Conservation (phyloP, 2,113 vertebrate species). For the Meleagris gallopavo region DNA sequence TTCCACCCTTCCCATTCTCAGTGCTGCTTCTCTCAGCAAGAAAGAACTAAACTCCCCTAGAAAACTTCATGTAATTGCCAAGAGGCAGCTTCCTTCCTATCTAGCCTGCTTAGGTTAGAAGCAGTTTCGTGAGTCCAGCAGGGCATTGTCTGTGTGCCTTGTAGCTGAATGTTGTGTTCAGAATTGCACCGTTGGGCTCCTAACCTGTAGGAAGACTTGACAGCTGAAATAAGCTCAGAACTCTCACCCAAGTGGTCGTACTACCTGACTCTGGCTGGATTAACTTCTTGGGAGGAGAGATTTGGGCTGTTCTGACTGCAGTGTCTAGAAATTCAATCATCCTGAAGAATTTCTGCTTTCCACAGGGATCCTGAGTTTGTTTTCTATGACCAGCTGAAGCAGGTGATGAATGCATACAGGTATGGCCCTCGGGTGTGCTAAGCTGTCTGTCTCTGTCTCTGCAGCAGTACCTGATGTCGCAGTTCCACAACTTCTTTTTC, state of each 20-base stretch:
- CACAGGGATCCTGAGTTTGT: constrained; percentile 97
- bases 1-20: not conserved
- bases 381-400: constrained; percentile 98
- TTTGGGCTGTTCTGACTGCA: not conserved
- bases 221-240: not conserved
- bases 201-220: not conserved
- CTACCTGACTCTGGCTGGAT: not conserved
- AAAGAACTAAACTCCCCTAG: not conserved
- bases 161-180: not conserved
- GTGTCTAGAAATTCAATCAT: not conserved
- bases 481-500: not conserved
- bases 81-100: not conserved
- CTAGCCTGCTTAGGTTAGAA: not conserved
- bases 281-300: not conserved
- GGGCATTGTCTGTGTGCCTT: not conserved
- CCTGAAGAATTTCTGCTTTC: constrained; percentile 28
- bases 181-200: not conserved
- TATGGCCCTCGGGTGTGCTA: constrained; percentile 28
- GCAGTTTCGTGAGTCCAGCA: not conserved
- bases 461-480: not conserved
- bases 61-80: not conserved
- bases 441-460: not conserved
- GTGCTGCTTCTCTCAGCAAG: not conserved
- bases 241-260: not conserved
- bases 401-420: constrained; percentile 99